Evolutionary conservation across 53 echinoderm and acorn worm species (phyloP), one percentile per base, ranked within the genome.

Genomic region (Arbacia lixula): DNA sequence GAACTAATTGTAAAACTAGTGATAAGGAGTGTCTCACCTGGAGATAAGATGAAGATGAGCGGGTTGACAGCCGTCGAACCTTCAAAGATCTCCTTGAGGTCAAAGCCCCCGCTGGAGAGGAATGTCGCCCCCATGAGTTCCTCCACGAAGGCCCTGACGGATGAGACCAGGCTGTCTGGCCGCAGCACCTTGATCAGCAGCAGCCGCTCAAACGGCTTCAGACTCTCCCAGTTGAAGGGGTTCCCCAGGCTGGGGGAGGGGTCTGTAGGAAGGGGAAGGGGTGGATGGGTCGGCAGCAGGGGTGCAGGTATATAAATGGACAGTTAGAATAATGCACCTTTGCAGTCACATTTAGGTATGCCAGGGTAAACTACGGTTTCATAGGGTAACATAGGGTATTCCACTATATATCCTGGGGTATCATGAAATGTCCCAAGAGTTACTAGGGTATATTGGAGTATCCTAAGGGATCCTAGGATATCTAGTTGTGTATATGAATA

Each of bases 21-120:
- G n/a, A n/a, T n/a, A n/a, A n/a, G 20, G 1, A n/a, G n/a, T 4
- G 41, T 64, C 28, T 78, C 65, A 98, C 98, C 98, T 64, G 99
- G 99, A 66, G 94, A 95, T 36, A 99, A 53, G 32, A 99, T 94
- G 46, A 99, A 95, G 68, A 99, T 99, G 17, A 99, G 91, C 0
- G 99, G 99, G 67, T 99, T 92, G 54, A 87, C 92, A 19, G 95
- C 88, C 42, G 90, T 95, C 31, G 95, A 99, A 35, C 92, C 95
- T 24, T 92, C 94, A 92, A 94, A 98, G 61, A 99, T 82, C 71
- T 95, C 95, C 51, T 87, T 99, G 76, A 99, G 87, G 69, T 99
- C 99, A 85, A 99, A 92, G 19, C 88, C 92, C 16, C 99, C 99
- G 55, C 86, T 81, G 11, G 92, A 92, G 57, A 99, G 68, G 89